Base-by-base conservation (phyloP, 1,140 invertebrate species). In the Ceratoteleas bidentatus region DNA sequence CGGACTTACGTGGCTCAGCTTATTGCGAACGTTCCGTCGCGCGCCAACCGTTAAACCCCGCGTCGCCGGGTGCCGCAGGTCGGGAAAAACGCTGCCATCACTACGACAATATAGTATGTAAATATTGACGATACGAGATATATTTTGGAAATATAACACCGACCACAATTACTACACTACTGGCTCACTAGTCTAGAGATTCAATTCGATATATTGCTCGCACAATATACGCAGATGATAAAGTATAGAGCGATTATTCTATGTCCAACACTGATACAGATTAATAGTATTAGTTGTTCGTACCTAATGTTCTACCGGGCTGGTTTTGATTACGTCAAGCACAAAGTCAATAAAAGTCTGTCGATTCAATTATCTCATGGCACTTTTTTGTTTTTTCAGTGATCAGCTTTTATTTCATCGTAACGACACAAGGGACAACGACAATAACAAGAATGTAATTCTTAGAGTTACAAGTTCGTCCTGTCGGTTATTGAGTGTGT, bases 121-220 rank as follows among this genome's bases (percentile, higher is more conserved):
- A 82, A 83, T 87, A 87, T 90, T 87, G 86, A 90, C 87, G 88
- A 89, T 89, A 90, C 87, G 87, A 73, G 49, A 89, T 91, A 90
- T 89, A 78, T 85, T 79, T 43, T 49, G n/a, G 13, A 50, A 87
- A 89, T 88, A 85, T 88, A 90, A 91, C 90, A 91, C 90, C 86
- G 89, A 91, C 85, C 86, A 91, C 90, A 91, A 90, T 90, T 82
- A 68, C 90, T 91, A 90, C 90, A 87, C 90, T 91, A 91, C 89
- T 88, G 85, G 86, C 83, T 91, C 81, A 88, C 90, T 91, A 91
- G 89, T 86, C 90, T 91, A 91, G 85, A 86, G 38, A 24, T 88
- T 81, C 83, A 89, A 89, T 89, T 89, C 62, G 86, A 89, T 85
- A 88, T 87, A 24, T 24, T 89, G 84, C 80, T 89, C 86, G 88